These are phyloP conservation scores for Picus viridis DNA, from an alignment of 2,797 vertebrate genomes.

Conservation along the genomic window DNA sequence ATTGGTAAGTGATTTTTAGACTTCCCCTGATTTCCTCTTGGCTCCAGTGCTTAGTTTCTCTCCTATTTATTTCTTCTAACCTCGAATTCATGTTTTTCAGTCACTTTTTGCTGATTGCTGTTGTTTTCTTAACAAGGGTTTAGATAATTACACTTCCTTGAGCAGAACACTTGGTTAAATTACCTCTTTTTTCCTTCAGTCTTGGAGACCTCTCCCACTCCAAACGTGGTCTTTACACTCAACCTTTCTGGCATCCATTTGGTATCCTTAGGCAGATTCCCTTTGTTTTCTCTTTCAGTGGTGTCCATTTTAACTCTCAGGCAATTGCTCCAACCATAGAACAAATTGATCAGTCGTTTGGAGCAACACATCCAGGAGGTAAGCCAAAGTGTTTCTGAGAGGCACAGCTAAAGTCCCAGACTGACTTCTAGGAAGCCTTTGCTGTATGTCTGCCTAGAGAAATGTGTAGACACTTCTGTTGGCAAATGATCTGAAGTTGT, in stretches of 20 bases:
- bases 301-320: constrained; percentile 99
- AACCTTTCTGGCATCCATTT: neutral
- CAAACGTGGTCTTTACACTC: neutral
- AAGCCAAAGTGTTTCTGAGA: constrained; percentile 28
- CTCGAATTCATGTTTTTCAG: neutral
- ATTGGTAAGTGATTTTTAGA: constrained; percentile 88
- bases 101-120: neutral
- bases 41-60: neutral
- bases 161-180: neutral
- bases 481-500: neutral
- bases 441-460: neutral
- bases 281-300: constrained; percentile 84
- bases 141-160: neutral
- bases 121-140: neutral
- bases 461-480: neutral
- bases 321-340: constrained; percentile 98
- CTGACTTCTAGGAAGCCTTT: neutral
- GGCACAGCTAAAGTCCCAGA: neutral
- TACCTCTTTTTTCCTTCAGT: neutral
- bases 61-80: neutral
- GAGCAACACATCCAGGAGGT: constrained; percentile 99
- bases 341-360: constrained; percentile 99
- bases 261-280: neutral
- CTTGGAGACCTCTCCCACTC: neutral
- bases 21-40: neutral